These are phyloP conservation scores for Danio jaintianensis DNA, from an alignment of 2,797 vertebrate species.

Conservation along the genomic window DNA sequence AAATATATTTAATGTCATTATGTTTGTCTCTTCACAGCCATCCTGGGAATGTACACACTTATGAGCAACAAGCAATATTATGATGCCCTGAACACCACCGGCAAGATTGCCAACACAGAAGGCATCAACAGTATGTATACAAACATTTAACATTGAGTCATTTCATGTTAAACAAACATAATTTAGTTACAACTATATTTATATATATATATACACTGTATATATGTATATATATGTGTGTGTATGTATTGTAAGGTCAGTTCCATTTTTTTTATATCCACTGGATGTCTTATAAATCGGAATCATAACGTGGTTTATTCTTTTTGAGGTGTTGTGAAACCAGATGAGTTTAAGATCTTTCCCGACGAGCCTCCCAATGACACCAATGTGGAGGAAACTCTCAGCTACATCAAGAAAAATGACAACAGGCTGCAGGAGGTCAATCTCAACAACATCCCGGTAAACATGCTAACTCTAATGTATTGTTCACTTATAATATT, in stretches of 20 bases:
- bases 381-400: constrained; percentile 91
- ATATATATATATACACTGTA: too few species aligned
- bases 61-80: constrained; percentile 99
- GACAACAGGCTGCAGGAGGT: constrained; percentile 87
- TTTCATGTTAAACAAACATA: not conserved
- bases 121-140: constrained; percentile 94
- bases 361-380: constrained; percentile 93
- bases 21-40: constrained; percentile 80
- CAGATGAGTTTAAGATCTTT: constrained; percentile 89
- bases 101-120: constrained; percentile 91
- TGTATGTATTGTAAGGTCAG: too few species aligned
- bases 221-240: too few species aligned
- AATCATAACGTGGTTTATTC: not conserved
- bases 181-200: too few species aligned
- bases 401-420: constrained; percentile 85
- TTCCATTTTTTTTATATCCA: not conserved
- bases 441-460: constrained; percentile 98
- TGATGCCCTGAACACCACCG: constrained; percentile 89
- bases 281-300: not conserved
- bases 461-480: constrained; percentile 57
- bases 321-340: constrained; percentile 89
- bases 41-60: constrained; percentile 97
- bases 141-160: not conserved
- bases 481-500: too few species aligned
- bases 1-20: too few species aligned